Evolutionary conservation across 2,888 invertebrate genomes (phyloP), one percentile per base, ranked within the genome.

Genomic region (Hoplodrina ambigua): DNA sequence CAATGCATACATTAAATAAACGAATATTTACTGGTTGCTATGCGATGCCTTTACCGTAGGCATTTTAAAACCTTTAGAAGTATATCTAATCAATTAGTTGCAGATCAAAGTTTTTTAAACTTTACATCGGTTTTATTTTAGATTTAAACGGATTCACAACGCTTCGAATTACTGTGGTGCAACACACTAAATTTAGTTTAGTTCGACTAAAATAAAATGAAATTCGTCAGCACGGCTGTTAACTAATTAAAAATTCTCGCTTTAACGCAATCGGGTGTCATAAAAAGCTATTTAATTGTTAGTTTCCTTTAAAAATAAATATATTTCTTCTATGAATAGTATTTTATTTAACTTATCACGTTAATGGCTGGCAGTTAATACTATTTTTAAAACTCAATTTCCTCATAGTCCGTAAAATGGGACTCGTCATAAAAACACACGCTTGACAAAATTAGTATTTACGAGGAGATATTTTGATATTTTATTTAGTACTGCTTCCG

Each of bases 241-340:
- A 63, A 69, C 54, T 79, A 70, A 76, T 72, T 73, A 77, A 78
- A 71, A 68, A 17, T 69, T 74, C 69, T 69, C 68, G 75, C 60
- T 33, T 72, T 54, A 56, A 66, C 19, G 66, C 56, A 71, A 76
- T 68, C 53, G 44, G 59, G 19, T 20, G 54, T 0, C 20, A 58
- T 58, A 58, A 59, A 70, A 70, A 60, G 11, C 13, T 33, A 58
- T 58, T 65, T 65, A 46, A 2, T 54, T 37, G 57, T 57, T 49
- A 41, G 44, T 69, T 73, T 69, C 20, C 44, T 46, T 46, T 52
- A 11, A 2, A 19, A 25, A 49, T 37, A 1, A 13, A 41, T 52
- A 52, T 20, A 4, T 19, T 52, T 46, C 15, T 17, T 1, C 17
- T 17, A 15, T 46, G 46, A 46, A 46, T 46, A 41, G 13, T 41